phyloP scores from a whole-genome alignment of 2,797 vertebrate species.

The Alosa sapidissima region DNA sequence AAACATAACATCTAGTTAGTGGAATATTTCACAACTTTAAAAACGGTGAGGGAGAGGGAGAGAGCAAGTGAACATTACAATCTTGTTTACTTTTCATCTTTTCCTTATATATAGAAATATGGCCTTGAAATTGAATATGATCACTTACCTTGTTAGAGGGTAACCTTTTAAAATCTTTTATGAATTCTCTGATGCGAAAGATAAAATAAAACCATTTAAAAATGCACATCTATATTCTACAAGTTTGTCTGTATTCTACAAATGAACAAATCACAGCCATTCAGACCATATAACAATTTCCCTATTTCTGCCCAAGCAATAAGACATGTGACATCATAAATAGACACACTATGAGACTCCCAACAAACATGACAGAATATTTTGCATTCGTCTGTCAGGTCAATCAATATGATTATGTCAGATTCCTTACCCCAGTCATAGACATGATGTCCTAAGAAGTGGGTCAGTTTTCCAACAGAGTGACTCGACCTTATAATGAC shows the following conservation, averaged over 20 bases:
- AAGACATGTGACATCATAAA: neutral
- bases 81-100: conserved; percentile 38
- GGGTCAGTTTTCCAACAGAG: conserved; percentile 30
- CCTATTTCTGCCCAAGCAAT: neutral
- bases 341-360: neutral
- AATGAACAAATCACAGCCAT: neutral
- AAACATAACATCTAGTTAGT: conserved; percentile 56
- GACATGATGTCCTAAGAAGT: conserved; percentile 17
- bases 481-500: conserved; percentile 28
- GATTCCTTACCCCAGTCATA: conserved; percentile 32
- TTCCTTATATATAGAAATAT: conserved; percentile 26
- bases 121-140: conserved; percentile 28
- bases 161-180: neutral
- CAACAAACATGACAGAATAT: neutral
- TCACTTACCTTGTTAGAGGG: neutral
- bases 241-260: neutral
- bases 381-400: neutral
- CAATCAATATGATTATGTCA: conserved; percentile 44
- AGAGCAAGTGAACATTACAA: conserved; percentile 24
- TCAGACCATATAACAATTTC: neutral
- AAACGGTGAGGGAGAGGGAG: conserved; percentile 28
- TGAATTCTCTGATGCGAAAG: neutral
- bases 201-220: neutral
- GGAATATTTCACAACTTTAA: conserved; percentile 51
- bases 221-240: neutral